Base-by-base conservation (phyloP, 2,113 vertebrate species). In the Oncorhynchus mykiss region DNA sequence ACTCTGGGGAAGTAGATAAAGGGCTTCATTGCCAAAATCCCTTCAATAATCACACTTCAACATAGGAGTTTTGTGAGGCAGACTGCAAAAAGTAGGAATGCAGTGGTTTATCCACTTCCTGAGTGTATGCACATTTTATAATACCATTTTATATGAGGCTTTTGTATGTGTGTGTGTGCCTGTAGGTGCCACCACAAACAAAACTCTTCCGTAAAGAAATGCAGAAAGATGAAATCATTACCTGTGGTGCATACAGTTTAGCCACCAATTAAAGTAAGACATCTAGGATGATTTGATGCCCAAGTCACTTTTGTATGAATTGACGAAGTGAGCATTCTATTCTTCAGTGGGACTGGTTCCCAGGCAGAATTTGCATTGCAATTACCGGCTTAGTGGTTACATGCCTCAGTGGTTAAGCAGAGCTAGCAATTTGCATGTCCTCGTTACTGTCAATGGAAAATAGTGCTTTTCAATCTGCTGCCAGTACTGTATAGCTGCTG, bases 321-420 rank as follows among this genome's bases (percentile, higher is more conserved):
- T 59, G 31, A 45, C 24, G 59, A 73, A 65, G 57, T 64, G 59
- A 62, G 2, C 18, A 39, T 45, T 73, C n/a, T 16, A 73, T 73
- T 73, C 31, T 62, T 25, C 60, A 73, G 1, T 73, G 57, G 72
- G 31, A 65, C 12, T 31, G 29, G 72, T 65, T 73, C 59, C 71
- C 59, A 45, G 57, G n/a, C 72, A 64, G 57, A 64, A 73, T 48
- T 72, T 64, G 57, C 72, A 73, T 72, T 64, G 57, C 51, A 73
- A 73, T 73, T 73, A 73, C 29, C 12, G 11, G n/a, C 72, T 73
- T 64, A 73, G 72, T n/a, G 34, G 72, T 64, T 73, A 64, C 59
- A 73, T 65, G 72, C 72, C 59, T 73, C 49, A 20, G 11, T 64
- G 59, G 72, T 64, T 73, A 73, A 73, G 57, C 72, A 73, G 29